Evolutionary conservation across 2,113 vertebrate species (phyloP).

Genomic region (Columbina picui): DNA sequence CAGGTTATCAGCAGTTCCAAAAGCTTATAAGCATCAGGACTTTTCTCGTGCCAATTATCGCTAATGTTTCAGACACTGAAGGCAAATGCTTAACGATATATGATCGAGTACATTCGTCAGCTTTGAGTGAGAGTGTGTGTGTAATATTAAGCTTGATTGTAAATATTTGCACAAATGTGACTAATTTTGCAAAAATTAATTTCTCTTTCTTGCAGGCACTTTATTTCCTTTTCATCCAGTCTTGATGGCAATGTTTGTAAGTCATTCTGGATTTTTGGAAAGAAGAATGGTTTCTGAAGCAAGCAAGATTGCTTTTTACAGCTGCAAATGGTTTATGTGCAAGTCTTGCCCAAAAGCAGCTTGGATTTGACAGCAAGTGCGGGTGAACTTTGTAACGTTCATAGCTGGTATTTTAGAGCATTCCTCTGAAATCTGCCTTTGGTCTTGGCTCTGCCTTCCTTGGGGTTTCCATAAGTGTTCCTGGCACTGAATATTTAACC

Average conservation of each 20-base stretch:
- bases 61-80: not conserved
- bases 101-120: not conserved
- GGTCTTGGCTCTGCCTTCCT: not conserved
- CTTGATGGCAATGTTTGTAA: not conserved
- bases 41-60: slow-evolving; percentile 1
- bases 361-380: slow-evolving; percentile 33
- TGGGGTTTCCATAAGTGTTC: not conserved
- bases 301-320: not conserved
- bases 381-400: not conserved
- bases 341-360: slow-evolving; percentile 24
- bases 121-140: not conserved
- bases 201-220: not conserved
- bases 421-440: slow-evolving; percentile 37
- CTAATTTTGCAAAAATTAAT: slow-evolving; percentile 4
- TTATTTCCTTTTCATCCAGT: not conserved
- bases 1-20: slow-evolving; percentile 48
- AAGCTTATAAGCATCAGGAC: slow-evolving; percentile 33
- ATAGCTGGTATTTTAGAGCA: slow-evolving; percentile 11
- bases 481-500: slow-evolving; percentile 25
- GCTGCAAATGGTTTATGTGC: slow-evolving; percentile 31
- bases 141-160: not conserved
- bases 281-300: not conserved
- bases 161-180: slow-evolving; percentile 30
- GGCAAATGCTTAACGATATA: not conserved
- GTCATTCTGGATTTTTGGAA: slow-evolving; percentile 8